These are phyloP conservation scores for Lophura nycthemera DNA, from an alignment of 2,113 vertebrate species.

Conservation along the genomic window DNA sequence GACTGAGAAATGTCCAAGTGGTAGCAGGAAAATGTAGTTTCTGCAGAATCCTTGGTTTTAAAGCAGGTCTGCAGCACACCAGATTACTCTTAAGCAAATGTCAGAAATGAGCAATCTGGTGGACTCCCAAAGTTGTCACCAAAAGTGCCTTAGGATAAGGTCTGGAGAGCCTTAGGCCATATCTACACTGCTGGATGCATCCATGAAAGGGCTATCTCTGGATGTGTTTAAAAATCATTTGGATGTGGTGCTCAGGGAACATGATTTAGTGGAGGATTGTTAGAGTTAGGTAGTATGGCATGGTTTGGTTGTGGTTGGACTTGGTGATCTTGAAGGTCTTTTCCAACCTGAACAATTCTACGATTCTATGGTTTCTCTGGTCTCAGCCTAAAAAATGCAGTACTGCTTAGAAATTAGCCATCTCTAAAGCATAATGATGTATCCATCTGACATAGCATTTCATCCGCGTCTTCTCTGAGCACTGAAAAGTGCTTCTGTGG, in stretches of 20 bases:
- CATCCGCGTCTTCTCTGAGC: not conserved
- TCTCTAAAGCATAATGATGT: not conserved
- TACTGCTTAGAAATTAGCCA: not conserved
- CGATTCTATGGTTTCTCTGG: not conserved
- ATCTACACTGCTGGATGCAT: not conserved
- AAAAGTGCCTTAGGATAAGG: not conserved
- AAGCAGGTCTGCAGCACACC: not conserved
- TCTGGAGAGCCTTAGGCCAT: not conserved
- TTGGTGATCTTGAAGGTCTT: too few species aligned
- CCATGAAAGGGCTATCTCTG: not conserved
- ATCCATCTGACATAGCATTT: not conserved
- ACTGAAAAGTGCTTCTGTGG: not conserved
- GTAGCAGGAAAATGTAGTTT: not conserved
- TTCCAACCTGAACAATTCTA: too few species aligned
- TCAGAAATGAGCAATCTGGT: not conserved
- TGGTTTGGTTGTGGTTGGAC: too few species aligned
- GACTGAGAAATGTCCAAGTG: not conserved
- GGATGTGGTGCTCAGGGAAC: too few species aligned
- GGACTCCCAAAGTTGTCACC: not conserved
- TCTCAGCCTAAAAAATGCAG: not conserved
- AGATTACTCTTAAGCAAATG: not conserved
- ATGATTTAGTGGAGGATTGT: too few species aligned
- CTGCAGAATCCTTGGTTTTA: not conserved
- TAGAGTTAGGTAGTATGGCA: too few species aligned
- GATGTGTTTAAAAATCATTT: too few species aligned